These are phyloP conservation scores for Etheostoma cragini DNA, from an alignment of 2,113 vertebrate species.

Conservation along the genomic window DNA sequence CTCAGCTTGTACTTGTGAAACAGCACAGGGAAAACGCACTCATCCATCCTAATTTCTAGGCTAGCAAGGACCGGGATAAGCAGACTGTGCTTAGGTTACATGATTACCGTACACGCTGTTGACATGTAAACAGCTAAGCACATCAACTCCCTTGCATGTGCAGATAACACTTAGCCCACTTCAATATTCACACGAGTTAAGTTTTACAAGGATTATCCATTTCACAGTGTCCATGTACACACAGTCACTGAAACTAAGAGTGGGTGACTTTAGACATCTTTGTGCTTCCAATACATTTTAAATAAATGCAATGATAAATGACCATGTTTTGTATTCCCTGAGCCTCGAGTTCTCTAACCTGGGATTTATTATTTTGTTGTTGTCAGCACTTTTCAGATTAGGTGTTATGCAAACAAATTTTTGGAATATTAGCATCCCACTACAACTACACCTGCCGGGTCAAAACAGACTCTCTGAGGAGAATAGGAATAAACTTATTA, in stretches of 20 bases:
- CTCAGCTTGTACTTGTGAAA: conserved; percentile 21
- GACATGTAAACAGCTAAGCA: conserved; percentile 62
- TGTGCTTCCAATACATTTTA: conserved; percentile 2
- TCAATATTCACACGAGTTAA: conserved; percentile 54
- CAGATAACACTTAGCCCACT: conserved; percentile 47
- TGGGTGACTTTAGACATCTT: not conserved
- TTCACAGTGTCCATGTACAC: conserved; percentile 24
- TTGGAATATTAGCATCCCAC: not conserved
- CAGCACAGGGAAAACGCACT: conserved; percentile 40
- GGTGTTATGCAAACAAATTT: not conserved
- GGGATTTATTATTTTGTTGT: not conserved
- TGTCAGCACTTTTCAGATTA: conserved; percentile 23
- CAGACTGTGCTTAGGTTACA: conserved; percentile 56
- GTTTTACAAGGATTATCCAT: conserved; percentile 61
- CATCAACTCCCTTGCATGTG: conserved; percentile 32
- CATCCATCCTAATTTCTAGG: conserved; percentile 45
- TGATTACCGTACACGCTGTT: conserved; percentile 56
- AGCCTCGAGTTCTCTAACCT: not conserved
- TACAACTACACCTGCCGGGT: not conserved
- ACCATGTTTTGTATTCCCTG: conserved; percentile 4
- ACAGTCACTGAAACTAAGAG: conserved; percentile 1
- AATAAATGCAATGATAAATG: conserved; percentile 16
- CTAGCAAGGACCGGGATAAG: conserved; percentile 30
- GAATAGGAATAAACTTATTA: no score
- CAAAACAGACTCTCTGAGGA: not conserved